Evolutionary conservation across 23 tunicate species (phyloP).

Genomic region (Halocynthia aurantium): DNA sequence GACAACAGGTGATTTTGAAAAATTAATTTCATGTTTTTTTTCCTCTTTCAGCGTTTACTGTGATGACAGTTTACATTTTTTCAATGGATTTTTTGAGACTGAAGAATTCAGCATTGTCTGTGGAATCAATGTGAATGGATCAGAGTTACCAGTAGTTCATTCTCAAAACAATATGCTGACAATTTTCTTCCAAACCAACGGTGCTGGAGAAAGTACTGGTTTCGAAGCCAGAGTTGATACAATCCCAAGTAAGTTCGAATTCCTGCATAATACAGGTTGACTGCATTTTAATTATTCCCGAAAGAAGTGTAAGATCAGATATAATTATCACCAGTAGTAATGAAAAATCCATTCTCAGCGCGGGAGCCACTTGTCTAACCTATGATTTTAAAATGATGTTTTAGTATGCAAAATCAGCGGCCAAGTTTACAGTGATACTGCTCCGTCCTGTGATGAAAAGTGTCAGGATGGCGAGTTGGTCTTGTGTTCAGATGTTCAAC

Average conservation of each 20-base stretch:
- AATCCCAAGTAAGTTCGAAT: slow-evolving; percentile 1
- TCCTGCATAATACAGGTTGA: not conserved
- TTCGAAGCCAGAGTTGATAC: slow-evolving; percentile 3
- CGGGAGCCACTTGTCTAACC: too few relatives aligned
- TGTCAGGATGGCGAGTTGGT: not conserved
- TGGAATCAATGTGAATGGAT: not conserved
- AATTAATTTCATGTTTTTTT: not conserved
- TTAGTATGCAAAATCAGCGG: not conserved
- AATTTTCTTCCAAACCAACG: slow-evolving; percentile 1
- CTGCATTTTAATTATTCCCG: not conserved
- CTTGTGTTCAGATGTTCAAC: not conserved
- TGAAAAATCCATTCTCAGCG: too few relatives aligned
- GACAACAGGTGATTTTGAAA: too few relatives aligned
- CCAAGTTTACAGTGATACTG: not conserved
- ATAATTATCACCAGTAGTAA: too few relatives aligned
- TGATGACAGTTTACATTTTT: slow-evolving; percentile 5
- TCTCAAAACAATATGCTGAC: not conserved
- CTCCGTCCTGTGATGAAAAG: slow-evolving; percentile 2
- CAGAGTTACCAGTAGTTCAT: not conserved
- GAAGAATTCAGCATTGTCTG: not conserved
- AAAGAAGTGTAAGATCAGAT: too few relatives aligned
- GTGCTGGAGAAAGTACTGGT: not conserved
- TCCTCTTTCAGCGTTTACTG: not conserved
- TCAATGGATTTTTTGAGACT: not conserved
- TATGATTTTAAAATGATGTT: not conserved